Evolutionary conservation across 2,797 vertebrate species (phyloP), one percentile per base, ranked within the genome.

Genomic region (Sibirionetta formosa): DNA sequence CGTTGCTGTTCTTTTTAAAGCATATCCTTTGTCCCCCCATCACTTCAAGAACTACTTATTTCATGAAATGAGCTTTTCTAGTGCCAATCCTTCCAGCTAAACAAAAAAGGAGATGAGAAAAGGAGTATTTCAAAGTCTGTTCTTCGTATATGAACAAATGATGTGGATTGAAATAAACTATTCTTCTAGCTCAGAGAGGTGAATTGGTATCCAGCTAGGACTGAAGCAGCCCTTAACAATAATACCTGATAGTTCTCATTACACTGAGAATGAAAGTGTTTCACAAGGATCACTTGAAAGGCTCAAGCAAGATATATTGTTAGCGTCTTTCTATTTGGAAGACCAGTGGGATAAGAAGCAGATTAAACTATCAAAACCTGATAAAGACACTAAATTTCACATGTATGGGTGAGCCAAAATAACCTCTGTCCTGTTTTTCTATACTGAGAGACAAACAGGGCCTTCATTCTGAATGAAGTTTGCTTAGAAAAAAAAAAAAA

Each of bases 141-240:
- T 93, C 94, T 93, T 96, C 50, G 1, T 90, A 75, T 64, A 65
- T 36, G 95, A 97, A 88, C 86, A 97, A 97, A 95, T 88, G 87
- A 76, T 72, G 36, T n/a, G 31, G 75, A 97, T 82, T 42, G 63
- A 96, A 96, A 96, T 88, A 87, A 33, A 54, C 71, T 82, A 82
- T 87, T 93, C 86, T 97, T 96, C 93, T 77, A 88, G 84, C 91
- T 87, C 0, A 56, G 0, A 90, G 87, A 92, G 88, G 91, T 95
- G 96, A 97, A 96, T 96, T 96, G 95, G 85, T 77, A 96, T 95
- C 95, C 96, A 94, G 96, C 94, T 87, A 97, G 70, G 92, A 95
- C 88, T 95, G 94, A 94, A 93, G 82, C 93, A 87, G 91, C 80
- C 93, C 81, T 96, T 95, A 97, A 96, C 94, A 96, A 96, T 96